Evolutionary conservation across 2,797 vertebrate genomes (phyloP).

Genomic region (Hippopotamyrus pictus): DNA sequence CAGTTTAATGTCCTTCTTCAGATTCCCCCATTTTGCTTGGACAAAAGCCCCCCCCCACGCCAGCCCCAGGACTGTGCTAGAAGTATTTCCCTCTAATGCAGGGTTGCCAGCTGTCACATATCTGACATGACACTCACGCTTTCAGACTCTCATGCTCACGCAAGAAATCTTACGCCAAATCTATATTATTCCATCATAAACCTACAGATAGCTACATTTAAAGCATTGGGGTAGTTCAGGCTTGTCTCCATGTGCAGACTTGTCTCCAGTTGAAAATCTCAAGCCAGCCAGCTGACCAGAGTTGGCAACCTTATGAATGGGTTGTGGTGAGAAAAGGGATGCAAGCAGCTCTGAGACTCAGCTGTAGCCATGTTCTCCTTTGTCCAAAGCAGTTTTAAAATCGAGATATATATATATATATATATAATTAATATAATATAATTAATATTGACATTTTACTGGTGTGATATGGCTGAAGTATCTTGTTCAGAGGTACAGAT

Average conservation of each 20-base stretch:
- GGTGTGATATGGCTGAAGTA: not conserved
- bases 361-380: not conserved
- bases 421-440: not conserved
- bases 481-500: not conserved
- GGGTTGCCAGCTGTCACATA: not conserved
- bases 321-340: not conserved
- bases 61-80: not conserved
- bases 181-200: not conserved
- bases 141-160: not conserved
- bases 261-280: not conserved
- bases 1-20: not conserved
- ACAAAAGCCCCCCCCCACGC: not conserved
- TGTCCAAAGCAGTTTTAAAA: not conserved
- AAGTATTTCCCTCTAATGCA: not conserved
- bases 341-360: not conserved
- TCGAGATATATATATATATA: not conserved
- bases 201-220: not conserved
- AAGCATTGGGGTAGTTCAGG: not conserved
- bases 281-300: not conserved
- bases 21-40: not conserved
- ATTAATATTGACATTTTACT: not conserved
- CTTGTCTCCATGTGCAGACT: too few relatives aligned
- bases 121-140: not conserved
- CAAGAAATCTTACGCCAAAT: not conserved
- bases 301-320: not conserved